A percentile compares a stretch with the other conserved stretches of the same genome.
phyloP scores from a whole-genome alignment of 2,113 vertebrate species.

The Oostethus manadensis region DNA sequence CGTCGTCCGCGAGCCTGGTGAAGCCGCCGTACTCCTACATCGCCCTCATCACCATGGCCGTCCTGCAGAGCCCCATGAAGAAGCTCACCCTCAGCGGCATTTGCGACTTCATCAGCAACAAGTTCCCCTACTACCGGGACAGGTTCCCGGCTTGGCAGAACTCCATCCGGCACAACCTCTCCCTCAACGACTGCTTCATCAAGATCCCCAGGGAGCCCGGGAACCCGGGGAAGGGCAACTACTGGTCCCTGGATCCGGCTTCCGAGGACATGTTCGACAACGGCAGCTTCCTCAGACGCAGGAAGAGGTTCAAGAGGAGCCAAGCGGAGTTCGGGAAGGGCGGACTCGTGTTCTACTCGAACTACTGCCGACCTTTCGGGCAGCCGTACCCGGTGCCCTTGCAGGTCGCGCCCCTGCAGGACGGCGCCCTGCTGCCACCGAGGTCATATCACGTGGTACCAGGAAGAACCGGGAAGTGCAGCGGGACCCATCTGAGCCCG shows the following conservation, averaged over 20 bases:
- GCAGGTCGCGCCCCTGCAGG: constrained; percentile 57
- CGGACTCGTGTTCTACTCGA: constrained; percentile 66
- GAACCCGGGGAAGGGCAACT: constrained; percentile 92
- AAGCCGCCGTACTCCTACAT: constrained; percentile 91
- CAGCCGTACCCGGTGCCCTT: constrained; percentile 61
- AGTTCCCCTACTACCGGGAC: constrained; percentile 83
- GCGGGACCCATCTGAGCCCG: constrained; percentile 12
- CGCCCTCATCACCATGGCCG: constrained; percentile 91
- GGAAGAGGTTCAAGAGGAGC: constrained; percentile 85
- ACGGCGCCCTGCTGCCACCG: constrained; percentile 44
- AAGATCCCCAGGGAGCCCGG: constrained; percentile 93
- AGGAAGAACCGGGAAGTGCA: constrained; percentile 33
- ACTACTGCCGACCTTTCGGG: constrained; percentile 62
- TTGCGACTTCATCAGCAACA: constrained; percentile 88
- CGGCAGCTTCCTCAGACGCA: constrained; percentile 85
- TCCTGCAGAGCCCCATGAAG: constrained; percentile 83
- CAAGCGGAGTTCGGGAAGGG: constrained; percentile 63
- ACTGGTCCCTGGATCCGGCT: constrained; percentile 89
- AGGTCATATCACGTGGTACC: constrained; percentile 53
- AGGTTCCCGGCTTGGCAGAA: constrained; percentile 93
- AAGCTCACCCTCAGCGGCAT: constrained; percentile 85
- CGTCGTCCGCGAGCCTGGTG: constrained; percentile 37
- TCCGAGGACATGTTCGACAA: constrained; percentile 91
- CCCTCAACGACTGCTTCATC: constrained; percentile 95
- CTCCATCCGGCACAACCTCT: constrained; percentile 93